Conservation (phyloP, 2,797 vertebrate species). For the Gouania willdenowi region DNA sequence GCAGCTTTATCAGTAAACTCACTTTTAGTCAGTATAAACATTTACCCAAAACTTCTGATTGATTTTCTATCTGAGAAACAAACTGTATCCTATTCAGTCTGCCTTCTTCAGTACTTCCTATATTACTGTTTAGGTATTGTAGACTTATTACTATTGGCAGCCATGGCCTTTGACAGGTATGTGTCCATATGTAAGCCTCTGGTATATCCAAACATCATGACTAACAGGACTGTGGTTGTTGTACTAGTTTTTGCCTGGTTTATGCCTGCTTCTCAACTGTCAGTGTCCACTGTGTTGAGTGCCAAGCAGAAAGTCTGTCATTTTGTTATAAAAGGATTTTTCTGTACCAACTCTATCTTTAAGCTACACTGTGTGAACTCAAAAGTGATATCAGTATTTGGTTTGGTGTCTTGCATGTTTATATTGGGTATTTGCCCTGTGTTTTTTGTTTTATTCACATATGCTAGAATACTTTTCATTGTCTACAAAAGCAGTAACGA, state of each 20-base stretch:
- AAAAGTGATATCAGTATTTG: background rate
- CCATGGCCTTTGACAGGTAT: conserved; percentile 37
- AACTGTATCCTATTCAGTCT: conserved; percentile 1
- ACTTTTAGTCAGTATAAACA: conserved; percentile 15
- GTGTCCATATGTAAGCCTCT: conserved; percentile 41
- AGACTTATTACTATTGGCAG: conserved; percentile 23
- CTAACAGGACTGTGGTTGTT: background rate
- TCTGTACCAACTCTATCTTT: conserved; percentile 3
- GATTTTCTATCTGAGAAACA: conserved; percentile 14
- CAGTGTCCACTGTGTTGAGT: background rate
- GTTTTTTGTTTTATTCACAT: conserved; percentile 5
- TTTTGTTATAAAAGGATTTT: background rate
- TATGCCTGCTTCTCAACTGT: conserved; percentile 4
- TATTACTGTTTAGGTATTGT: conserved; percentile 8
- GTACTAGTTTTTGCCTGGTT: conserved; percentile 10
- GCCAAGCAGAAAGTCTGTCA: background rate
- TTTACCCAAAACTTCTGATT: conserved; percentile 35
- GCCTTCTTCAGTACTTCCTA: conserved; percentile 10
- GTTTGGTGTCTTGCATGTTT: background rate
- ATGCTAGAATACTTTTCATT: conserved; percentile 4
- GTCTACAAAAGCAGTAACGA: background rate
- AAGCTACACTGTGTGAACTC: background rate
- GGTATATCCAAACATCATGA: conserved; percentile 15
- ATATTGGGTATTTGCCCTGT: background rate
- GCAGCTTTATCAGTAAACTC: conserved; percentile 37